These are phyloP conservation scores for Megaceryle maxima DNA, from an alignment of 2,113 vertebrate species.

Conservation along the genomic window DNA sequence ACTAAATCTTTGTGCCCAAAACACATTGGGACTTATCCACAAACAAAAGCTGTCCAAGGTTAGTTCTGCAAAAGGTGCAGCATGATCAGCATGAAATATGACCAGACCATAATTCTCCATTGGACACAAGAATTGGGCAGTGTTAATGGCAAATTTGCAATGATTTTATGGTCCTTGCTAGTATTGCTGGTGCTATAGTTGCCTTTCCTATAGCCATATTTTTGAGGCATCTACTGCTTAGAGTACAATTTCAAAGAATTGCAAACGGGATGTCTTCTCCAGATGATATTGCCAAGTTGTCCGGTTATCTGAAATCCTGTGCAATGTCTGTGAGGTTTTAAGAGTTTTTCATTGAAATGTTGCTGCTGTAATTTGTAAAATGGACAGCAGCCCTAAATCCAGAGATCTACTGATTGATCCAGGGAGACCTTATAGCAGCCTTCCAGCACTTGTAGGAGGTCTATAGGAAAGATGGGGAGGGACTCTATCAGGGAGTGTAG, in stretches of 20 bases:
- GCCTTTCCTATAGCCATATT: background rate
- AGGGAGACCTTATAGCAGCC: no score
- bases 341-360: background rate
- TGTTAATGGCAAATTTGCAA: background rate
- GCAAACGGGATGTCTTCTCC: background rate
- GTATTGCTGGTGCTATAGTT: background rate
- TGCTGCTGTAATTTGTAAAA: background rate
- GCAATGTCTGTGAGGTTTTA: background rate
- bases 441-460: no score
- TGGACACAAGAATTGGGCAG: background rate
- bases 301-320: background rate
- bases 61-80: background rate
- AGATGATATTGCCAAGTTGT: background rate
- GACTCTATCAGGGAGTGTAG: no score
- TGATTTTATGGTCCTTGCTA: background rate
- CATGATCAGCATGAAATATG: background rate
- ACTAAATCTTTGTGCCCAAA: background rate
- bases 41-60: background rate
- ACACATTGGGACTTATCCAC: background rate
- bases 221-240: background rate
- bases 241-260: background rate
- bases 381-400: background rate
- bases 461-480: no score
- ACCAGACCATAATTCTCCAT: background rate
- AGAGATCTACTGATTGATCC: background rate